Base-by-base conservation (phyloP, 2,888 invertebrate species). In the Melipona bicolor region DNA sequence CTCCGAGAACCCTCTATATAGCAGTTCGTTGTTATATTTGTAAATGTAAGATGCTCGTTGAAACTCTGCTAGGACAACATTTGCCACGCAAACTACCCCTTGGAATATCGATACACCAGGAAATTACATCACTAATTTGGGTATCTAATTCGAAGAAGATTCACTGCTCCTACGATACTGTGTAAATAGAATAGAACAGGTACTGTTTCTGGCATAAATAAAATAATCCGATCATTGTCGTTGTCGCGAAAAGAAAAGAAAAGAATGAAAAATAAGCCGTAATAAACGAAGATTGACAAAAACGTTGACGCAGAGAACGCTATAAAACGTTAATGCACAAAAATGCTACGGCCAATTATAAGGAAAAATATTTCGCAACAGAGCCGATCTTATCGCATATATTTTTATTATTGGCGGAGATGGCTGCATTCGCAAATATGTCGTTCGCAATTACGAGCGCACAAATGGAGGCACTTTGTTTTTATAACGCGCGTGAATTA, bases 21-120 rank as follows among this genome's bases (percentile, higher is more conserved):
- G 54, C 13, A 24, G 4, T n/a, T 56, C 6, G 4, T 13, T 36
- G 54, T 70, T 70, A n/a, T 70, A 36, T 70, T 70, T 15, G n/a
- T 32, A 70, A 54, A 70, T 56, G 61, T 49, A 27, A 17, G 13
- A 59, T 43, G 24, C 71, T 49, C 49, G 71, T 43, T 15, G 71
- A 61, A 71, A 61, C 59, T 71, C 61, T 4, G 59, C n/a, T 36
- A n/a, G 21, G 54, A 15, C 59, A 71, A 71, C 59, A 27, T 27
- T 27, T 36, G 43, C 43, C 59, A 49, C 43, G 19, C 13, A 13
- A 59, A 61, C 71, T 71, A 59, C 3, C 27, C 19, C 27, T 32
- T 21, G 5, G 3, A 4, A 32, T 69, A 69, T 52, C 69, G 2
- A 69, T 52, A 54, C 52, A 32, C 9, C 15, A 21, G 2, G 9